Evolutionary conservation across 2,888 invertebrate species (phyloP), one percentile per base, ranked within the genome.

Genomic region (Listrodromus nycthemerus): DNA sequence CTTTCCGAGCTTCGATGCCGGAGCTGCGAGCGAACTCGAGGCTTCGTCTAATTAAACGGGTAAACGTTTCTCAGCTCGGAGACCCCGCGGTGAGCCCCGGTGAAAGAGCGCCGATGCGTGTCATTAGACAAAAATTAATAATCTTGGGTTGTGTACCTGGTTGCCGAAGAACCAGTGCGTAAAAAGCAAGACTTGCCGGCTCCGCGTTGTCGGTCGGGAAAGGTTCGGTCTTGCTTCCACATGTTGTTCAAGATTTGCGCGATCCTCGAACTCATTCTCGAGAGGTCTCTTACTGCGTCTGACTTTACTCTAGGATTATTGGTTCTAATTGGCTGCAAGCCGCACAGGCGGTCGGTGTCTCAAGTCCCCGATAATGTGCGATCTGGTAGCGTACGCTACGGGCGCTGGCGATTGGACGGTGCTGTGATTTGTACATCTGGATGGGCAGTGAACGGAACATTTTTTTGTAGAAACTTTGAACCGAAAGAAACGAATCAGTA

Each of bases 61-160:
- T 77, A 77, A 80, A 80, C 69, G 77, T 83, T 73, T 24, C 30
- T 6, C 50, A 37, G 55, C 58, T 50, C 37, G 30, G 27, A 70
- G 78, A 82, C 80, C 78, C 79, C 84, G 79, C 58, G 82, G 27
- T 7, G 80, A 65, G 82, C 63, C 69, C 71, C 75, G 75, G 75
- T 84, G 82, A 84, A 79, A 82, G 71, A 82, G 70, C 65, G 78
- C 65, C 79, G 65, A 65, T 41, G 24, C 61, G 77, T 83, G 77
- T 83, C 83, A 83, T 83, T 83, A 77, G 83, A 83, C 83, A 69
- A 80, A 83, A 80, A 83, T 83, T 83, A 80, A 83, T 80, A 83
- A 83, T 80, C 83, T 76, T 10, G 76, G 67, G 73, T 83, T 80
- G 83, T 71, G 83, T 83, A 80, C 75, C 67, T 71, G 48, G 67